Base-by-base conservation (phyloP, 2,797 vertebrate species). In the Parotocinclus haroldoi region DNA sequence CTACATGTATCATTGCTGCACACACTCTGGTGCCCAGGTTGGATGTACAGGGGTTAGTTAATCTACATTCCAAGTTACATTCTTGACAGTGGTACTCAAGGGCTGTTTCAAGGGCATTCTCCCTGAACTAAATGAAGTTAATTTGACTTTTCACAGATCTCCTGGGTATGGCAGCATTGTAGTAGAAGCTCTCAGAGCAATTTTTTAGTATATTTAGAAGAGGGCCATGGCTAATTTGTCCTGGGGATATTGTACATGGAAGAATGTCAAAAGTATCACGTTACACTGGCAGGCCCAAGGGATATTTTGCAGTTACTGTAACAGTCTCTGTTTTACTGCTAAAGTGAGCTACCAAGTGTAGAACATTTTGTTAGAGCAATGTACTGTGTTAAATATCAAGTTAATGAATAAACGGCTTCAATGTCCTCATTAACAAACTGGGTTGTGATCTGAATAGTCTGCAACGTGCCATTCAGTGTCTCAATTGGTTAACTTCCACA, bases 31-130 rank as follows among this genome's bases (percentile, higher is more conserved):
- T 36, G 66, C 62, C 76, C 40, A 63, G 66, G 68, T 65, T 58
- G 69, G 82, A 63, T 58, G 53, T 63, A 66, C 52, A 64, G 67
- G 71, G 62, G 76, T 78, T 80, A 79, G 78, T 86, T 80, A 79
- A 75, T 79, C 71, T 74, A 38, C 72, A 76, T 74, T 75, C n/a
- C 63, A 78, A 81, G 80, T 60, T 73, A 78, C 76, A 73, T 75
- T 83, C 80, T 84, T 82, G 74, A 87, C 83, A 85, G 51, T 73
- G 80, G 86, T 79, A 80, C 85, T 86, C 88, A 87, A 82, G 80
- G 86, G 84, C 79, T 40, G 68, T 82, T 89, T 89, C 88, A 89
- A 92, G 87, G 88, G 87, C 87, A 81, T 88, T 87, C 84, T 83
- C 66, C 78, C 84, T 76, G 86, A 83, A 86, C 84, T 85, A 85